Evolutionary conservation across 2,888 invertebrate species (phyloP), one percentile per base, ranked within the genome.

Genomic region (Ashinkailepas kermadecensis): DNA sequence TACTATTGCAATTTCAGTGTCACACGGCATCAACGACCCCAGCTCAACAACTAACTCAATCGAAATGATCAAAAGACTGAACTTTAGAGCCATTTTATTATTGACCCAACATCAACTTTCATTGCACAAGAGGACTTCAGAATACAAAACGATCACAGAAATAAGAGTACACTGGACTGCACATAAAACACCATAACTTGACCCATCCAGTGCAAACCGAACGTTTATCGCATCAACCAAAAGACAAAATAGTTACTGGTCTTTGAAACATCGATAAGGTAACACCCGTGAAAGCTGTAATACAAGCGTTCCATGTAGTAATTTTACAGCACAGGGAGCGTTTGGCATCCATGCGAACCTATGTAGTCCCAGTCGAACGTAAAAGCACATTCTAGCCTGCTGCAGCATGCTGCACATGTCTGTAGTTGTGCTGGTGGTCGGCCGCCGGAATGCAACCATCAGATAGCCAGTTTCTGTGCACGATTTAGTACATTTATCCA

Each of bases 41-140:
- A 39, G 39, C 39, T 39, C 39, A 39, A 39, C 39, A 39, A 39
- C 39, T 4, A 39, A 39, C 1, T 39, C 39, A 1, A 39, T 39
- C 2, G 2, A 39, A 39, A 39, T 39, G 39, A 39, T 39, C 39
- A 39, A 39, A 39, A 39, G 39, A 39, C 39, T 39, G 39, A 39
- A 39, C 39, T 89, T 86, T 23, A 3, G 9, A 18, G 23, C 65
- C 65, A 23, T 10, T 9, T 65, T 65, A 65, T 65, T 65, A n/a
- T 65, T 23, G n/a, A 23, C 23, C 65, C 39, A 39, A 65, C n/a
- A 65, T 65, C 65, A 13, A 65, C 23, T 13, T 23, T 13, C 65
- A 65, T 65, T 65, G 65, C 65, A 65, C 65, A 8, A 65, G 65
- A 13, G 12, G 23, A 65, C 23, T 12, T 23, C 23, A 3, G 65